Base-by-base conservation (phyloP, 2,888 invertebrate genomes). In the Eupithecia subumbrata region DNA sequence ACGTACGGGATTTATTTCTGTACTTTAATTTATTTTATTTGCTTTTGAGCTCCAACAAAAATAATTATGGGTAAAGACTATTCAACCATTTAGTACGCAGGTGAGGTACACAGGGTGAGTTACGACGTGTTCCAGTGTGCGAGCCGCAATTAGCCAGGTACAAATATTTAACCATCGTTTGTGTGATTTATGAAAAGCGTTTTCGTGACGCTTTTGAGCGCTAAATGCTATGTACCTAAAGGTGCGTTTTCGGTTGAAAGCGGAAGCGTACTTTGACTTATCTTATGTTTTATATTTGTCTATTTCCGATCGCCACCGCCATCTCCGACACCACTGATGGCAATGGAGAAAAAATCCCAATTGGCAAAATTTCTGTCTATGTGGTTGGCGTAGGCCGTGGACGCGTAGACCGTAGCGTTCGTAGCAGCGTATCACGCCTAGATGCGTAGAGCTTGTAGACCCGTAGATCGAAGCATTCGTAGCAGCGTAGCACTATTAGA, bases 151-250 rank as follows among this genome's bases (percentile, higher is more conserved):
- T 89, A 89, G 87, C 82, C 77, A 75, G 80, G 79, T 83, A 85
- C 88, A 89, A 89, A 89, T 86, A 88, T 85, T 80, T 80, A 84
- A 87, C 80, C 88, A 86, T 86, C 87, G 86, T 52, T 37, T 70
- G 11, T 37, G 71, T 78, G 60, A 37, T 22, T 9, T 66, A 11
- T 64, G 67, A 45, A 75, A 12, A 78, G 81, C 81, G 81, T 66
- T 72, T 60, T 60, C 25, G 25, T 60, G 25, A 60, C 25, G 60
- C 60, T 60, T 60, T 60, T 60, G 22, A 60, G 12, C 12, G 60
- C 25, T 60, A 60, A 60, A 25, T 60, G 12, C 25, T 25, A 25
- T 56, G 52, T 56, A 48, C 18, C 18, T 56, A 60, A 25, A 60
- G 25, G 60, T 25, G 12, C 60, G 60, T 60, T 25, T 5, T 14